phyloP scores from a whole-genome alignment of 2,113 vertebrate species.

The Tautogolabrus adspersus region DNA sequence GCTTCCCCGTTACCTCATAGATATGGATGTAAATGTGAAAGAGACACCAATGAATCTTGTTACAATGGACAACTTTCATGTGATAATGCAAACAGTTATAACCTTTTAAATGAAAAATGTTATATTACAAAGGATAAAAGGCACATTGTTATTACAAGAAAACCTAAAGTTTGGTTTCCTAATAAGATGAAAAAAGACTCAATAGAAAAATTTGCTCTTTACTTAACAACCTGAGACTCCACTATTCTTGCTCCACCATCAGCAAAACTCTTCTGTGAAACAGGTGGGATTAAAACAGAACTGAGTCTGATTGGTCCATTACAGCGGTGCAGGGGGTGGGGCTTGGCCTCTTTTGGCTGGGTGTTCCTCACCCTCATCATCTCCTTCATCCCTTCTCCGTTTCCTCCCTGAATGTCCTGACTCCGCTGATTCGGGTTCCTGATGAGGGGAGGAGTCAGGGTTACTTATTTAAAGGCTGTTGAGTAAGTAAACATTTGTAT shows the following conservation, averaged over 20 bases:
- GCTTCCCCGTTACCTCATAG: too few species aligned
- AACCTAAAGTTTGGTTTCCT: too few species aligned
- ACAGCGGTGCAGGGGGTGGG: constrained; percentile 15
- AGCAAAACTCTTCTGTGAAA: not conserved
- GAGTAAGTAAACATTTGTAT: not conserved
- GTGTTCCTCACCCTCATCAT: constrained; percentile 19
- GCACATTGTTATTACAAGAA: too few species aligned
- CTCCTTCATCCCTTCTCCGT: constrained; percentile 45
- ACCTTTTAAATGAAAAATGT: too few species aligned
- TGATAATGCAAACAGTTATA: too few species aligned
- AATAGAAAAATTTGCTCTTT: too few species aligned
- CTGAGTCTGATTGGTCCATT: not conserved
- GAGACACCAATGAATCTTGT: not conserved
- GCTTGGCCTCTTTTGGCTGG: constrained; percentile 59
- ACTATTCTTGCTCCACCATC: not conserved
- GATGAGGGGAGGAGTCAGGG: not conserved
- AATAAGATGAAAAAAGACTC: too few species aligned
- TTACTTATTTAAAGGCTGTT: not conserved
- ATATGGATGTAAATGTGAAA: not conserved
- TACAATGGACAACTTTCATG: too few species aligned
- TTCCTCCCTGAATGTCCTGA: constrained; percentile 38
- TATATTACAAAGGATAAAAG: too few species aligned
- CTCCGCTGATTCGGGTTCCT: constrained; percentile 18
- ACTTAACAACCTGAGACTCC: not conserved
- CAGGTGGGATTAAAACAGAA: too few species aligned